These are phyloP conservation scores for Spondyliosoma cantharus DNA, from an alignment of 2,797 vertebrate species.

Conservation along the genomic window DNA sequence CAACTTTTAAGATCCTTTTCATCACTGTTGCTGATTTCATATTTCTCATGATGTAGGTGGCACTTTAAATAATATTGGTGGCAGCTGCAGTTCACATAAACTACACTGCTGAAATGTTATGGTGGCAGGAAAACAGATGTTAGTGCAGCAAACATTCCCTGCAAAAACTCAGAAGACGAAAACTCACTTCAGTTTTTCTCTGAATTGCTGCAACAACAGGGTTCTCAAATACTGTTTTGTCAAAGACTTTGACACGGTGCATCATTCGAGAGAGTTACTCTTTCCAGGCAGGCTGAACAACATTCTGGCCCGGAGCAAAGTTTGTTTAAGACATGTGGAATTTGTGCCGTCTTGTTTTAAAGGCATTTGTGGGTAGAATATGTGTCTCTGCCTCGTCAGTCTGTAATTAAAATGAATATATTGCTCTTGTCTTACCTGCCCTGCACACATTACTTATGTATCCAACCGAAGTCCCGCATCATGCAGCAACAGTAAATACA, in stretches of 20 bases:
- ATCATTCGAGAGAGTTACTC: background rate
- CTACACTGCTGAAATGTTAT: no score
- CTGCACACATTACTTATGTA: slow-evolving; percentile 2
- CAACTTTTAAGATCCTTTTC: slow-evolving; percentile 21
- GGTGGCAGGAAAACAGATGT: slow-evolving; percentile 16
- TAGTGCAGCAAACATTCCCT: slow-evolving; percentile 3
- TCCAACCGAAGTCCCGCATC: background rate
- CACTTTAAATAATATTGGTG: slow-evolving; percentile 2
- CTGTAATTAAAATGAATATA: slow-evolving; percentile 16
- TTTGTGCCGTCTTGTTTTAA: slow-evolving; percentile 8
- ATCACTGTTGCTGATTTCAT: slow-evolving; percentile 1
- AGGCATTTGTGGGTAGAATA: slow-evolving; percentile 10
- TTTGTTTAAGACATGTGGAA: slow-evolving; percentile 13
- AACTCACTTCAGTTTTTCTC: background rate
- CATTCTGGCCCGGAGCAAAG: slow-evolving; percentile 38
- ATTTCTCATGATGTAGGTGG: slow-evolving; percentile 11
- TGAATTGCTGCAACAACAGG: background rate
- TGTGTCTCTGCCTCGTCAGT: slow-evolving; percentile 14
- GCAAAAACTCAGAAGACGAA: background rate
- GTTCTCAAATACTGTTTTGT: background rate
- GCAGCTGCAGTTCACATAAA: background rate
- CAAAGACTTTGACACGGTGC: slow-evolving; percentile 9
- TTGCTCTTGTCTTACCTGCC: background rate
- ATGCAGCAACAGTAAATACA: background rate
- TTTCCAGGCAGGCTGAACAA: slow-evolving; percentile 20